Evolutionary conservation across 2,888 invertebrate species (phyloP).

Genomic region (Agapostemon virescens): DNA sequence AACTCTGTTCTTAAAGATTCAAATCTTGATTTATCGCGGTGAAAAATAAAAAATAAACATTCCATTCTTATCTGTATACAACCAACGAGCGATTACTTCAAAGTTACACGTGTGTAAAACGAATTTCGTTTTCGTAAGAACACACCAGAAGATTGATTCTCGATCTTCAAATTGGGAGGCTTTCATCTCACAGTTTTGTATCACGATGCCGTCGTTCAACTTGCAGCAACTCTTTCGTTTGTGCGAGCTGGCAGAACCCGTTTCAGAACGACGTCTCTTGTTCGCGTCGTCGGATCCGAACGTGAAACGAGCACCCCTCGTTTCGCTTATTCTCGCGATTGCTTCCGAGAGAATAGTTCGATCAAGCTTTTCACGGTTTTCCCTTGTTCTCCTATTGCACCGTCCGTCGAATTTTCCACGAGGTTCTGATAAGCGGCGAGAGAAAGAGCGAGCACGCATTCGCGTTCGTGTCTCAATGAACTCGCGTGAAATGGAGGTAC

Average conservation of each 20-base stretch:
- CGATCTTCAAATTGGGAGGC: not conserved
- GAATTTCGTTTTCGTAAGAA: not conserved
- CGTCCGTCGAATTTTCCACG: conserved; percentile 15
- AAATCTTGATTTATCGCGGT: not conserved
- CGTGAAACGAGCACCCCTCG: not conserved
- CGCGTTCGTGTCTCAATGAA: conserved; percentile 2
- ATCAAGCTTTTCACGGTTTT: conserved; percentile 28
- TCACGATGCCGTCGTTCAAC: conserved; percentile 38
- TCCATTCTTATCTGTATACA: not conserved
- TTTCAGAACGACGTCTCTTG: conserved; percentile 20
- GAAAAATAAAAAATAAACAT: not conserved
- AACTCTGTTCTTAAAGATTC: not conserved
- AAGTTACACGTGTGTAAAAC: not conserved
- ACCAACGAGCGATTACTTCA: not conserved
- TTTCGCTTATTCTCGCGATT: conserved; percentile 1
- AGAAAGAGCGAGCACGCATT: not conserved
- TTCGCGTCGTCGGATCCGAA: conserved; percentile 38
- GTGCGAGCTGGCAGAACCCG: conserved; percentile 8
- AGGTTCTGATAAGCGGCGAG: conserved; percentile 25
- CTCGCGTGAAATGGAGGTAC: not conserved
- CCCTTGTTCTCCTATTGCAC: conserved; percentile 5
- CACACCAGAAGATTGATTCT: not conserved
- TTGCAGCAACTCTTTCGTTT: conserved; percentile 33
- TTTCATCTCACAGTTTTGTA: conserved; percentile 33
- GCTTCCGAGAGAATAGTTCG: conserved; percentile 25